Evolutionary conservation across 1,140 invertebrate genomes (phyloP).

Genomic region (Harlomillsia oculata): DNA sequence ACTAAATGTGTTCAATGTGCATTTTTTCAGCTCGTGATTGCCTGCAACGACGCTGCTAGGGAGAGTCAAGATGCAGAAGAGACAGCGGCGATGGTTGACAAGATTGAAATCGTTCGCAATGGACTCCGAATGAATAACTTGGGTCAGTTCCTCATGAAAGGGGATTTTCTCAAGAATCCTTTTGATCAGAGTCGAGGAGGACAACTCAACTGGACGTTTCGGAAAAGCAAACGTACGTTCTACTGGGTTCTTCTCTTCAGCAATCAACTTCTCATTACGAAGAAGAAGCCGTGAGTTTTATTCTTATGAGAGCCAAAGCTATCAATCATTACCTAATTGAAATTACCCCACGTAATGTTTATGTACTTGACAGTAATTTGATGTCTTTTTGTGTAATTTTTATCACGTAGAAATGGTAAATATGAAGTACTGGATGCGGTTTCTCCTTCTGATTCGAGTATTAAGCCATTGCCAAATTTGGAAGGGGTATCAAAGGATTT

Average conservation of each 20-base stretch:
- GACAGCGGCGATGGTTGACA: conserved; percentile 30
- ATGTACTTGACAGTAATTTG: background rate
- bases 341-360: background rate
- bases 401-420: conserved; percentile 25
- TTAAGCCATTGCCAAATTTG: conserved; percentile 31
- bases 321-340: background rate
- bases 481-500: conserved; percentile 34
- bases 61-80: conserved; percentile 35
- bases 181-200: conserved; percentile 20
- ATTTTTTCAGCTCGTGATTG: conserved; percentile 28
- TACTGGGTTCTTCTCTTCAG: conserved; percentile 33
- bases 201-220: conserved; percentile 34
- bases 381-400: background rate
- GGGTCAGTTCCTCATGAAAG: conserved; percentile 32
- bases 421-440: conserved; percentile 29
- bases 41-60: conserved; percentile 34
- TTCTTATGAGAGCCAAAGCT: background rate
- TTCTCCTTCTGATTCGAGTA: conserved; percentile 15
- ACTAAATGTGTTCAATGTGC: background rate
- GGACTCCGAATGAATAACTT: conserved; percentile 1
- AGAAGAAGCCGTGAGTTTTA: conserved; percentile 30
- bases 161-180: conserved; percentile 35
- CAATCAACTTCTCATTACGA: conserved; percentile 30
- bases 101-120: conserved; percentile 25
- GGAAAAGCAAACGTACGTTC: conserved; percentile 27